Evolutionary conservation across 1,140 invertebrate genomes (phyloP).

Genomic region (Trinorchestia longiramus): DNA sequence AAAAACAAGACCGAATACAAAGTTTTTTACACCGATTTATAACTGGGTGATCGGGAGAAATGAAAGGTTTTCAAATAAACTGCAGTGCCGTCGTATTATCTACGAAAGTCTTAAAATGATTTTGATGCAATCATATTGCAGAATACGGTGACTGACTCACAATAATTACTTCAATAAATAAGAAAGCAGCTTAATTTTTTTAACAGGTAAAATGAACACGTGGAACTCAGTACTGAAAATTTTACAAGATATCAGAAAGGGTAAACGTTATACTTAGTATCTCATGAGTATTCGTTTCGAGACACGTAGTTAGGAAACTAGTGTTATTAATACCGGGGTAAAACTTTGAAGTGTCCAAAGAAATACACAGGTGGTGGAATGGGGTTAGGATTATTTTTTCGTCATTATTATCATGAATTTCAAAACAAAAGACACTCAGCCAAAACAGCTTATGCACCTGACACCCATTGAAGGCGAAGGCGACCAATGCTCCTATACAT

Average conservation of each 20-base stretch:
- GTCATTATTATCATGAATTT: not conserved
- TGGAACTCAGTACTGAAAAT: not conserved
- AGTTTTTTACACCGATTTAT: not conserved
- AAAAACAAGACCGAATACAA: not conserved
- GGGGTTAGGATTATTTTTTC: not conserved
- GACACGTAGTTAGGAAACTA: not conserved
- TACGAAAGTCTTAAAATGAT: not conserved
- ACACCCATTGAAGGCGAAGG: not conserved
- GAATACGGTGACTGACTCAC: not conserved
- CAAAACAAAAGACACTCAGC: not conserved
- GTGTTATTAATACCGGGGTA: not conserved
- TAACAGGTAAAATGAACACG: not conserved
- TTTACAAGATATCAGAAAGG: not conserved
- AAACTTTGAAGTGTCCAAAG: not conserved
- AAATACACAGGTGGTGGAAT: not conserved
- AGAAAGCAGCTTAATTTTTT: not conserved
- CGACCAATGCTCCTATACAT: not conserved
- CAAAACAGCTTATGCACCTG: not conserved
- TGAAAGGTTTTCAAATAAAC: not conserved
- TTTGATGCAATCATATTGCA: not conserved
- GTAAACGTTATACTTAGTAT: conserved; percentile 8
- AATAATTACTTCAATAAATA: not conserved
- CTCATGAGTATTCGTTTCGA: not conserved
- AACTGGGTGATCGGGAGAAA: not conserved
- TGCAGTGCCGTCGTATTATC: not conserved